Evolutionary conservation across 2,888 invertebrate species (phyloP), one percentile per base, ranked within the genome.

Genomic region (Malthinus seriepunctatus): DNA sequence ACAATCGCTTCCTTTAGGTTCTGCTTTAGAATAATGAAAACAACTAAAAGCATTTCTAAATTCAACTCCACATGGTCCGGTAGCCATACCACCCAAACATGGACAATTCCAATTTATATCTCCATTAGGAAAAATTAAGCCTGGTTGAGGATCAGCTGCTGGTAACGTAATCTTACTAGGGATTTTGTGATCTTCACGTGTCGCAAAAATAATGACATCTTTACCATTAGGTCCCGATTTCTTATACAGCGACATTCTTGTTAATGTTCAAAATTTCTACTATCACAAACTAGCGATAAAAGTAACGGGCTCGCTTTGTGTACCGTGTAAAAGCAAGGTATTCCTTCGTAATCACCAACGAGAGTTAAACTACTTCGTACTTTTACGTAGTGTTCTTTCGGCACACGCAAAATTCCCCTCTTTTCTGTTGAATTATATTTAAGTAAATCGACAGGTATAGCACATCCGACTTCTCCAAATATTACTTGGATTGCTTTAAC

Each of bases 51-150:
- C 95, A 67, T 95, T 91, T 38, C 97, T 83, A 79, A 97, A 97
- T 77, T 95, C 90, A 9, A 90, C 84, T 1, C 95, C 97, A 77
- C 97, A 97, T 0, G 97, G 97, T 0, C 97, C 97, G 0, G 94
- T 93, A 4, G 96, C 94, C 93, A 97, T 96, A n/a, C 95, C 95
- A 9, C 97, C 97, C 33, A 97, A 83, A 76, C 97, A 97, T 0
- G 97, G 97, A 73, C 97, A 97, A 75, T 91, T 91, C 97, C 97
- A 97, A 80, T 97, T 97, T 65, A 97, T 95, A 62, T 90, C 87
- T 4, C 97, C 97, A 78, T 89, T 90, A 0, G 90, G 83, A 56
- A 91, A 80, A 65, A 97, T 88, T 9, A 96, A 81, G 8, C 96
- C 95, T 42, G 90, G 88, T 55, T 88, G 85, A 1, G 88, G 87